Conservation (phyloP, 1,140 invertebrate genomes). For the Cardiocondyla obscurior region DNA sequence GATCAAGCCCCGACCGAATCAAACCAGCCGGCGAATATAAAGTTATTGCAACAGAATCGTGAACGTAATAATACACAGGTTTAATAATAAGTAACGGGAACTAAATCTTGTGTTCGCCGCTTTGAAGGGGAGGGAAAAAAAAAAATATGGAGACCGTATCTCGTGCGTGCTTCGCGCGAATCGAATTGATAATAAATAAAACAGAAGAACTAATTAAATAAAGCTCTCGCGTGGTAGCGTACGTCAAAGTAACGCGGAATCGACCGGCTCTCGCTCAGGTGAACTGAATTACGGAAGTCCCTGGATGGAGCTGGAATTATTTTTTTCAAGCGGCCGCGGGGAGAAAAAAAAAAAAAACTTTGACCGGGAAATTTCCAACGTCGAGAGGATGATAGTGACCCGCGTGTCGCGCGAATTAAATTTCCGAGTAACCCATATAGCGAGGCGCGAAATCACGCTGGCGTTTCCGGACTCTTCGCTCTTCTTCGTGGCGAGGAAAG, state of each 20-base stretch:
- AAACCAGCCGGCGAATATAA: not conserved
- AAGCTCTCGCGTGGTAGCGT: not conserved
- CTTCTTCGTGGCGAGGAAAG: not conserved
- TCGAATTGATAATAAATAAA: not conserved
- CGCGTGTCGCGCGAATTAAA: conserved; percentile 27
- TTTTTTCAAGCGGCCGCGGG: not conserved
- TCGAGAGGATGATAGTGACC: not conserved
- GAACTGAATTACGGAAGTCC: not conserved
- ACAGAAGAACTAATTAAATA: not conserved
- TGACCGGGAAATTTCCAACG: not conserved
- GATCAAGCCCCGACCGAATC: not conserved
- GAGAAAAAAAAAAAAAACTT: not conserved
- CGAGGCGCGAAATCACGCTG: conserved; percentile 28
- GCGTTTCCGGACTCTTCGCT: not conserved
- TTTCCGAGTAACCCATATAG: conserved; percentile 47
- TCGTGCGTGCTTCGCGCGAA: not conserved
- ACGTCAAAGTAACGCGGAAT: not conserved
- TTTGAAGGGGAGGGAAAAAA: no score
- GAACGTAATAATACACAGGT: not conserved
- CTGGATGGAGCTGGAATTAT: not conserved
- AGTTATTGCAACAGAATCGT: not conserved
- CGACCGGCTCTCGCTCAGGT: not conserved
- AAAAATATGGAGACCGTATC: not conserved
- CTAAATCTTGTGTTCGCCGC: no score
- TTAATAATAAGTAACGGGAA: not conserved